These are phyloP conservation scores for Eulemur rufifrons DNA, from an alignment of 2,113 vertebrate genomes.

Conservation along the genomic window DNA sequence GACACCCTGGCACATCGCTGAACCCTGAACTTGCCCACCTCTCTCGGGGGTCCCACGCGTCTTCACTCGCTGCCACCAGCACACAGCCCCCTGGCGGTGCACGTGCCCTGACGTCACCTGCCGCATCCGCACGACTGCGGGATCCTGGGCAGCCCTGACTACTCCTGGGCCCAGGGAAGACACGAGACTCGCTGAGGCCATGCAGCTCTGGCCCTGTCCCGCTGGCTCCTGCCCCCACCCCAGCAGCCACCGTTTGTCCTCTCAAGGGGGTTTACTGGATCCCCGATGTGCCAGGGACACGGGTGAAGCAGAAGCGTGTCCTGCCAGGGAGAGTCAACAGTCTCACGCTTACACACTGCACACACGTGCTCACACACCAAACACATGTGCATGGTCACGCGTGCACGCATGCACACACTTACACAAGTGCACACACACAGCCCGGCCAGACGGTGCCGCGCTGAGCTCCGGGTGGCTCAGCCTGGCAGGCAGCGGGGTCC, in stretches of 20 bases:
- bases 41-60: fast-evolving
- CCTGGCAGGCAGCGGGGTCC: neutral
- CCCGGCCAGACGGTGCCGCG: fast-evolving
- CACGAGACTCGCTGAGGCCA: neutral
- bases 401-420: no score
- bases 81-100: fast-evolving
- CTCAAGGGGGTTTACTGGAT: no score
- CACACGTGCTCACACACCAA: no score
- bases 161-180: neutral
- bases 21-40: neutral
- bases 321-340: neutral
- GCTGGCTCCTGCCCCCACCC: neutral
- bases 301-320: fast-evolving
- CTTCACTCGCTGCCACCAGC: neutral
- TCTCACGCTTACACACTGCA: neutral
- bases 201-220: neutral
- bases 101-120: fast-evolving
- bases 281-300: neutral
- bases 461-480: fast-evolving
- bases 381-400: neutral
- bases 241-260: no score
- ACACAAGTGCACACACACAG: neutral
- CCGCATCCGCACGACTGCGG: fast-evolving
- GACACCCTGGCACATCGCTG: neutral
- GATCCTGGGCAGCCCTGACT: neutral